A percentile compares a stretch with the other conserved stretches of the same genome.
phyloP scores from a whole-genome alignment of 1,140 invertebrate species.

The Mactra quadrangularis region DNA sequence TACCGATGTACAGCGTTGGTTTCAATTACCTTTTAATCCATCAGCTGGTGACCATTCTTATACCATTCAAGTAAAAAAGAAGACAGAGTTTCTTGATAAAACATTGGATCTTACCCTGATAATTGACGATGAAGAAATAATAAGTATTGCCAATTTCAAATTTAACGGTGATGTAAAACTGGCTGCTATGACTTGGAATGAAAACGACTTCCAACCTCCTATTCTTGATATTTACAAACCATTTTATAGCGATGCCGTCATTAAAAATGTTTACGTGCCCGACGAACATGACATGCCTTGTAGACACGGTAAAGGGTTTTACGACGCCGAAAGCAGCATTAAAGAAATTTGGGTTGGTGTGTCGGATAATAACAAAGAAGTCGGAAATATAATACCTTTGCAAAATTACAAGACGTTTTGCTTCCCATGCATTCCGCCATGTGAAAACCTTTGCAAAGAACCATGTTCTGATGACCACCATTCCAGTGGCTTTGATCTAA shows the following conservation, averaged over 20 bases:
- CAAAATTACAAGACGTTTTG: conserved; percentile 30
- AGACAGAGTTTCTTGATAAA: conserved; percentile 13
- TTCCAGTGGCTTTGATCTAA: conserved; percentile 21
- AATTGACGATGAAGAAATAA: conserved; percentile 29
- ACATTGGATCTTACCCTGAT: conserved; percentile 42
- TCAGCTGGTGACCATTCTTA: not conserved
- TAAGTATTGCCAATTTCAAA: conserved; percentile 19
- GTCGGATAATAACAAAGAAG: conserved; percentile 16
- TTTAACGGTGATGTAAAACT: conserved; percentile 28
- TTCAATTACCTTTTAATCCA: not conserved
- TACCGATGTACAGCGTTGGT: conserved; percentile 7
- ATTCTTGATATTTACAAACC: conserved; percentile 31
- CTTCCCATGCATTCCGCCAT: conserved; percentile 9
- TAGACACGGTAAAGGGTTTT: conserved; percentile 22
- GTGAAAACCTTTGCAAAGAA: conserved; percentile 26
- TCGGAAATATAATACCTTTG: not conserved
- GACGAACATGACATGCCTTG: conserved; percentile 29
- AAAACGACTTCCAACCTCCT: conserved; percentile 30
- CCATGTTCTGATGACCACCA: conserved; percentile 1
- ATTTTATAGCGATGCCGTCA: conserved; percentile 22
- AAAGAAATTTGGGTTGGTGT: conserved; percentile 50
- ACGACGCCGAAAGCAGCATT: conserved; percentile 45
- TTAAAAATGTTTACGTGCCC: conserved; percentile 13
- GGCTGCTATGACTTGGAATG: conserved; percentile 15
- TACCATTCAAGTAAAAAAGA: conserved; percentile 16